These are phyloP conservation scores for Esox niger DNA, from an alignment of 2,113 vertebrate genomes.

Conservation along the genomic window DNA sequence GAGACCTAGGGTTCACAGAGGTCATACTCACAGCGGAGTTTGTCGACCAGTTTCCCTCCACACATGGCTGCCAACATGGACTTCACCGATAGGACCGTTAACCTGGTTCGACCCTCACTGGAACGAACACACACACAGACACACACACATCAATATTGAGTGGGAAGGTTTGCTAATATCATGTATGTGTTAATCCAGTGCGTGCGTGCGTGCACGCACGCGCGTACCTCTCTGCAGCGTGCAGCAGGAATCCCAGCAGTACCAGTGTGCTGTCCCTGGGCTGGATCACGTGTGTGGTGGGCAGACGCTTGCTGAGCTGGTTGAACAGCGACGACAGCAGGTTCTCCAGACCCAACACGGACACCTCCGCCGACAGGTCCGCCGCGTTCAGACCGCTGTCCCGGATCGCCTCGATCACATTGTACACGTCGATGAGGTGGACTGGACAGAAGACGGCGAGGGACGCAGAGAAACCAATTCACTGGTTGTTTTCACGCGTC, in stretches of 20 bases:
- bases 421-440: slow-evolving; percentile 92
- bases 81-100: slow-evolving; percentile 94
- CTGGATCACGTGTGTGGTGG: slow-evolving; percentile 87
- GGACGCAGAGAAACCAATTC: not conserved
- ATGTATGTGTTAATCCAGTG: no score
- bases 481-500: no score
- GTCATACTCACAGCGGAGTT: slow-evolving; percentile 90
- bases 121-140: slow-evolving; percentile 42
- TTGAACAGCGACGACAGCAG: slow-evolving; percentile 90
- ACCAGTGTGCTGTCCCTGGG: slow-evolving; percentile 86
- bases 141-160: no score
- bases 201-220: slow-evolving; percentile 34
- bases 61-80: slow-evolving; percentile 89
- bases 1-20: not conserved
- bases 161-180: no score
- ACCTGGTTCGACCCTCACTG: slow-evolving; percentile 85
- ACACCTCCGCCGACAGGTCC: slow-evolving; percentile 80
- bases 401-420: slow-evolving; percentile 93
- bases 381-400: slow-evolving; percentile 89
- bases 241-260: slow-evolving; percentile 85
- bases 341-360: slow-evolving; percentile 85
- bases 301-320: slow-evolving; percentile 90
- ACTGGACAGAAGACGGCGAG: slow-evolving; percentile 70
- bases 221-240: slow-evolving; percentile 79
- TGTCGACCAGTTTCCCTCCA: slow-evolving; percentile 94